Evolutionary conservation across 2,888 invertebrate genomes (phyloP), one percentile per base, ranked within the genome.

Genomic region (Noctua janthe): DNA sequence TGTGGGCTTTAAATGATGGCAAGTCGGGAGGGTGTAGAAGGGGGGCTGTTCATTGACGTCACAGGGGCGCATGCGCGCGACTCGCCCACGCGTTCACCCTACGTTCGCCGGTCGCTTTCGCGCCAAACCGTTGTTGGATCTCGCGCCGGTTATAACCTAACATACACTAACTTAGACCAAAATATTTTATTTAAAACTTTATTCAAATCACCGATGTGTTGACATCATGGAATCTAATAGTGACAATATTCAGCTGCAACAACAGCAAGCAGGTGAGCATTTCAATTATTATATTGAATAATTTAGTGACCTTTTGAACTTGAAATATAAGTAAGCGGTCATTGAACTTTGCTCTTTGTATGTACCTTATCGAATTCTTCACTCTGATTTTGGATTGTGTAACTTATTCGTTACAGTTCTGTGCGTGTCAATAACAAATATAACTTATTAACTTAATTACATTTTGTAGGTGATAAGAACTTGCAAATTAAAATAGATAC

Each of bases 71-170:
- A 95, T 95, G 96, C 96, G 96, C 94, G 92, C 73, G 84, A 81
- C 74, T 88, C 92, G 90, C 94, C 94, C 94, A 94, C 95, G 94
- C 94, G 92, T 86, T 89, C 84, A 80, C 81, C 84, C 87, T 90
- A 90, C 91, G 91, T 87, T 91, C 88, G 85, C 86, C 78, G 84
- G 87, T 90, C 82, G 91, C 91, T 95, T 97, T 96, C 96, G 96
- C 97, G 96, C 97, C 96, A 96, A 96, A 95, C 93, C 94, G 91
- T 90, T 89, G 88, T 89, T 90, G 93, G 94, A 82, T 91, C 95
- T 95, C 93, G 93, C 94, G 92, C 92, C 94, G 90, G 92, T 92
- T 91, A 92, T 94, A 96, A 95, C 95, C 95, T 94, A 90, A 94
- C 92, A 86, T 64, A 78, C 70, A 81, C 74, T 74, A 88, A 87